Evolutionary conservation across 2,113 vertebrate species (phyloP).

Genomic region (Psammodynastes pulverulentus): DNA sequence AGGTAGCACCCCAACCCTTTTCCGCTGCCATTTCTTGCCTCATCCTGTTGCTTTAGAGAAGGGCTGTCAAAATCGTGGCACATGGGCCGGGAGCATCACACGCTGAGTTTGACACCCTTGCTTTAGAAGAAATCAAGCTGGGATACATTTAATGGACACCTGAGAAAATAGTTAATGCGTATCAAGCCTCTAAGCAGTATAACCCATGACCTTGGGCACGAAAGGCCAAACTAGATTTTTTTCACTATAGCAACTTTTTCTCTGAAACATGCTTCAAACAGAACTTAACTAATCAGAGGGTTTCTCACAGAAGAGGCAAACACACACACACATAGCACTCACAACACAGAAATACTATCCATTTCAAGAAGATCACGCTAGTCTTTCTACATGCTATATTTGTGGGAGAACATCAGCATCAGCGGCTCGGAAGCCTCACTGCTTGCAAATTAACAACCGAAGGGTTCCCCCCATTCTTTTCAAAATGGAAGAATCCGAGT

Average conservation of each 20-base stretch:
- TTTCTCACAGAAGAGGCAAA: neutral
- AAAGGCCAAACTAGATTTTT: no score
- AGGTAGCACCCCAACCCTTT: neutral
- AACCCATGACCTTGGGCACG: neutral
- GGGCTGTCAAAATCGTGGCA: no score
- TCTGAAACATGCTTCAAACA: neutral
- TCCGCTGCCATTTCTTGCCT: neutral
- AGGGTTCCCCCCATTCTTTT: neutral
- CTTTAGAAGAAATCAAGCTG: neutral
- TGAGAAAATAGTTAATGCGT: neutral
- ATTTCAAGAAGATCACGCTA: neutral
- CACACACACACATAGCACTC: neutral
- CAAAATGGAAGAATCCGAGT: slow-evolving; percentile 46
- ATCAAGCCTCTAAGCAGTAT: neutral
- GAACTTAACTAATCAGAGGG: neutral
- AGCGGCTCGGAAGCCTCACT: neutral
- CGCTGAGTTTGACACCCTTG: no score
- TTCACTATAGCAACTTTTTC: no score
- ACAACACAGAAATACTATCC: neutral
- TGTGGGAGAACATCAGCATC: neutral
- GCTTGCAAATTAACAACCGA: neutral
- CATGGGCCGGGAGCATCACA: no score
- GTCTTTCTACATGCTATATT: neutral
- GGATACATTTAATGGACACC: neutral
- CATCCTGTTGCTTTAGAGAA: neutral